Evolutionary conservation across 2,888 invertebrate genomes (phyloP).

Genomic region (Seira sanloemensis): DNA sequence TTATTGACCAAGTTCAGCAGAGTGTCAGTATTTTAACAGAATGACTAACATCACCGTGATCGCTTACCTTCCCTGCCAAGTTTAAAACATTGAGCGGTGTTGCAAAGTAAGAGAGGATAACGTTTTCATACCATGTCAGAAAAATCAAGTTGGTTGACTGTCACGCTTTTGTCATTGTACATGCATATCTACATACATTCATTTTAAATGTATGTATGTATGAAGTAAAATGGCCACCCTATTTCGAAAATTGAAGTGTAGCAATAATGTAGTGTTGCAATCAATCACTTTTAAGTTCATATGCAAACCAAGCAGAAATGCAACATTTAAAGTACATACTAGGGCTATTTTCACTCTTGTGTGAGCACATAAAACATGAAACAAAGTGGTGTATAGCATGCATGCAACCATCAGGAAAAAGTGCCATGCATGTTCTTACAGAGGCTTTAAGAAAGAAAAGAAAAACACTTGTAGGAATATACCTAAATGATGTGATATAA

Average conservation of each 20-base stretch:
- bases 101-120: too few relatives aligned
- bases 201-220: too few relatives aligned
- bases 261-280: constrained; percentile 31
- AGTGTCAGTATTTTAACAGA: too few relatives aligned
- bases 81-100: too few relatives aligned
- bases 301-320: background rate
- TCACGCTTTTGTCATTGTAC: background rate
- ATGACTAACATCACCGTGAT: too few relatives aligned
- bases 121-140: too few relatives aligned
- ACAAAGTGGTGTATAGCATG: constrained; percentile 27
- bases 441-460: constrained; percentile 37
- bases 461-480: constrained; percentile 51
- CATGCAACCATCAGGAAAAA: constrained; percentile 8
- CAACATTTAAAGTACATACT: background rate
- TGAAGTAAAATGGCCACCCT: background rate
- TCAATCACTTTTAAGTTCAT: constrained; percentile 51
- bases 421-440: constrained; percentile 31
- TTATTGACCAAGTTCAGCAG: too few relatives aligned
- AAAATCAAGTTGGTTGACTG: constrained; percentile 3
- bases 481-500: constrained; percentile 12
- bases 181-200: background rate
- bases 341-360: background rate
- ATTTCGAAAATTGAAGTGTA: constrained; percentile 39
- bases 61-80: too few relatives aligned
- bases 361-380: constrained; percentile 15